Evolutionary conservation across 1,140 invertebrate species (phyloP).

Genomic region (Heliconius melpomene): DNA sequence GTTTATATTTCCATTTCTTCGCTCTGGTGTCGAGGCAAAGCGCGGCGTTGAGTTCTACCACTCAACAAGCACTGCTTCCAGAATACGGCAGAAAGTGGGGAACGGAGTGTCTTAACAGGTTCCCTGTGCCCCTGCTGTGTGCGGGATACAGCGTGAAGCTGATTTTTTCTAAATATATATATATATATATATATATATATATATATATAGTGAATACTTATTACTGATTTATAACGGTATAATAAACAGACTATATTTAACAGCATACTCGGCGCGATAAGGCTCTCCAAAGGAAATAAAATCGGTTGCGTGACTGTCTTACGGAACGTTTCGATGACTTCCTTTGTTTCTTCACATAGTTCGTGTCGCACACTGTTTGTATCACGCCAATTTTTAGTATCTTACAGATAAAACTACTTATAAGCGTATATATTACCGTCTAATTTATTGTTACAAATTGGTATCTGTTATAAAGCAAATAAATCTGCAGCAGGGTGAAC

Average conservation of each 20-base stretch:
- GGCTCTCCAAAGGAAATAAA: conserved; percentile 34
- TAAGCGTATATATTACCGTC: neutral
- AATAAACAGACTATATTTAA: conserved; percentile 26
- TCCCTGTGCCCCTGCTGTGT: neutral
- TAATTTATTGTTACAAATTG: neutral
- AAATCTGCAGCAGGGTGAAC: too few species aligned
- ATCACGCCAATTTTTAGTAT: conserved; percentile 42
- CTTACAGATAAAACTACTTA: conserved; percentile 20
- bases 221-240: neutral
- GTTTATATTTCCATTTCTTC: too few species aligned
- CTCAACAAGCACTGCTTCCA: too few species aligned
- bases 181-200: neutral
- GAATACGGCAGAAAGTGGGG: too few species aligned
- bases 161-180: neutral
- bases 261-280: conserved; percentile 25
- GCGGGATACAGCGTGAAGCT: too few species aligned
- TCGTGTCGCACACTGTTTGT: conserved; percentile 53
- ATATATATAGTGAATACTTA: neutral
- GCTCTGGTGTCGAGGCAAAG: too few species aligned
- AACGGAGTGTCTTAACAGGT: neutral
- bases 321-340: conserved; percentile 66
- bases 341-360: conserved; percentile 73
- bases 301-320: conserved; percentile 38
- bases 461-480: neutral
- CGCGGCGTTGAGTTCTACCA: too few species aligned